These are phyloP conservation scores for Pelosia muscerda DNA, from an alignment of 2,888 invertebrate genomes.

Conservation along the genomic window DNA sequence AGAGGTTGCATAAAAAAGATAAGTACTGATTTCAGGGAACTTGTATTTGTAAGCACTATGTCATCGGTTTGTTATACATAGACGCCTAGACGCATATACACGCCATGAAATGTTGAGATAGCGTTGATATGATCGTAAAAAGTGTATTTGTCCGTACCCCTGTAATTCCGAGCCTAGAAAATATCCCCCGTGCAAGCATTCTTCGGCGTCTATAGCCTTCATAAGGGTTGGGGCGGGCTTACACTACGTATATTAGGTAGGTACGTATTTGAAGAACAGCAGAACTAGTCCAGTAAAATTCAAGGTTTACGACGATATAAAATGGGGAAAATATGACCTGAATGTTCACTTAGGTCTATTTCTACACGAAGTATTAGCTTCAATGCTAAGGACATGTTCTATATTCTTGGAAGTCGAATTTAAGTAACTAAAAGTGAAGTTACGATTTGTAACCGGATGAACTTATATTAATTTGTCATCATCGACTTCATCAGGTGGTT, in stretches of 20 bases:
- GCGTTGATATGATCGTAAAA: slow-evolving; percentile 57
- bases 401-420: not conserved
- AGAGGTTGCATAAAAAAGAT: not conserved
- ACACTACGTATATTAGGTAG: slow-evolving; percentile 43
- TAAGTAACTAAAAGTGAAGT: too few species aligned
- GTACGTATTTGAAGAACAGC: slow-evolving; percentile 15
- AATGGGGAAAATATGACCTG: not conserved
- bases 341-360: not conserved
- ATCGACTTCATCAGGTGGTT: not conserved
- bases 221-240: slow-evolving; percentile 49
- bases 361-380: not conserved
- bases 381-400: not conserved
- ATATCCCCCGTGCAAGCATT: slow-evolving; percentile 46
- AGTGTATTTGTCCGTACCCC: slow-evolving; percentile 56
- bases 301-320: slow-evolving; percentile 15
- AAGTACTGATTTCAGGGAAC: not conserved
- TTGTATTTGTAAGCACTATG: not conserved
- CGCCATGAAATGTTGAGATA: slow-evolving; percentile 49
- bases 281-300: slow-evolving; percentile 16
- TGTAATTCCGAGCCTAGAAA: slow-evolving; percentile 49
- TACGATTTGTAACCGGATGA: too few species aligned
- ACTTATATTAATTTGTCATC: not conserved
- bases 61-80: not conserved
- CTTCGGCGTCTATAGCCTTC: slow-evolving; percentile 55
- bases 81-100: slow-evolving; percentile 21